These are phyloP conservation scores for Lutjanus argentimaculatus DNA, from an alignment of 2,797 vertebrate species.

Conservation along the genomic window DNA sequence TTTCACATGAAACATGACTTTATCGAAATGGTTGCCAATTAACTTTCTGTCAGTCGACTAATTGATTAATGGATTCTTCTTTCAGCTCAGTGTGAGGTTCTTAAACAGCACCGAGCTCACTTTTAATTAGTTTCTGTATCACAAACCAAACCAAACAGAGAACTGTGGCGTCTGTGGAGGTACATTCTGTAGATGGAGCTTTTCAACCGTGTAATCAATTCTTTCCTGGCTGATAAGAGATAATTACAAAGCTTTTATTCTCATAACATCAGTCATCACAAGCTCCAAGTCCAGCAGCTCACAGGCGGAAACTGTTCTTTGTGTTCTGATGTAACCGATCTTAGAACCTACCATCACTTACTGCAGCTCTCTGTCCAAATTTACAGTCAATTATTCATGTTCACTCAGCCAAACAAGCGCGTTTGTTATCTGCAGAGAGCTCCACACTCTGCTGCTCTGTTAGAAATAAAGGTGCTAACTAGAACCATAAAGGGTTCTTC, in stretches of 20 bases:
- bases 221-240: constrained; percentile 1
- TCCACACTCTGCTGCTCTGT: neutral
- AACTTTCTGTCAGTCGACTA: no score
- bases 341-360: neutral
- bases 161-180: neutral
- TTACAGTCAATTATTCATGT: neutral
- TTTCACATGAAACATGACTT: no score
- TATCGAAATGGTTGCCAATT: no score
- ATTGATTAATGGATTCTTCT: neutral
- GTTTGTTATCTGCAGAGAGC: neutral
- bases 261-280: neutral
- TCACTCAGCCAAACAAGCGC: constrained; percentile 4
- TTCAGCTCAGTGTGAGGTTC: neutral
- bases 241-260: constrained; percentile 14
- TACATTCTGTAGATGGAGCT: constrained; percentile 6
- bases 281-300: neutral
- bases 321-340: neutral
- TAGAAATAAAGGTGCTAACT: no score
- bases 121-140: constrained; percentile 18
- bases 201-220: constrained; percentile 16
- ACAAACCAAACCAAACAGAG: neutral
- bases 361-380: neutral
- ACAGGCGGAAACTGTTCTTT: neutral
- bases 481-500: no score
- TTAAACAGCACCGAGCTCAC: neutral